Base-by-base conservation (phyloP, 1,140 invertebrate genomes). In the Zaprionus davidi region DNA sequence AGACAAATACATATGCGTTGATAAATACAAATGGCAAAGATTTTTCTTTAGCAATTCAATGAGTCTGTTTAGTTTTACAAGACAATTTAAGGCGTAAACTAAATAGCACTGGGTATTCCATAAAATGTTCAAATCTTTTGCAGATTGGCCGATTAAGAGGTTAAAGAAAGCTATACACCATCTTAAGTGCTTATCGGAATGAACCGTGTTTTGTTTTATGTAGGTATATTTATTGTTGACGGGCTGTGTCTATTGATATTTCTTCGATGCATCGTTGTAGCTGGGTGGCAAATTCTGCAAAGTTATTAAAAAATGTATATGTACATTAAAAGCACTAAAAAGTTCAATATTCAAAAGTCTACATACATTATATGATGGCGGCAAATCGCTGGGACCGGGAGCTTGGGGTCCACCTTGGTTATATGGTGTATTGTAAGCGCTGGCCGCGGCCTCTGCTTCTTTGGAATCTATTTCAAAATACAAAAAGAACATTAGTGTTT, bases 351-450 rank as follows among this genome's bases (percentile, higher is more conserved):
- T 2, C 28, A 31, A 3, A 34, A 34, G 0, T 13, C 7, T 55
- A 95, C 96, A 95, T 94, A 97, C 96, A 93, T 97, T 96, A 85
- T 96, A 96, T 44, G 96, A 96, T 57, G 97, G 96, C 74, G 97
- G 97, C 76, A 98, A 96, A 84, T 97, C 98, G 62, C 96, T 96
- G 87, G 96, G 96, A 83, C 78, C 85, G n/a, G 82, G 66, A 60
- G 79, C 67, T 71, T 75, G 78, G 46, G 88, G 79, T 60, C 82
- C 70, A 24, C 84, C 74, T 87, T 92, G 91, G 38, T 92, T 92
- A 56, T 92, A 90, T 4, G 87, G 78, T 69, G 91, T 92, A 94
- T 98, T 97, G 87, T 97, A 98, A 64, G 96, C 97, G 93, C 95
- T 97, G 92, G 96, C 96, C 53, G 97, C 96, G 81, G 97, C 97